These are phyloP conservation scores for Plodia interpunctella DNA, from an alignment of 1,140 invertebrate species.

Conservation along the genomic window DNA sequence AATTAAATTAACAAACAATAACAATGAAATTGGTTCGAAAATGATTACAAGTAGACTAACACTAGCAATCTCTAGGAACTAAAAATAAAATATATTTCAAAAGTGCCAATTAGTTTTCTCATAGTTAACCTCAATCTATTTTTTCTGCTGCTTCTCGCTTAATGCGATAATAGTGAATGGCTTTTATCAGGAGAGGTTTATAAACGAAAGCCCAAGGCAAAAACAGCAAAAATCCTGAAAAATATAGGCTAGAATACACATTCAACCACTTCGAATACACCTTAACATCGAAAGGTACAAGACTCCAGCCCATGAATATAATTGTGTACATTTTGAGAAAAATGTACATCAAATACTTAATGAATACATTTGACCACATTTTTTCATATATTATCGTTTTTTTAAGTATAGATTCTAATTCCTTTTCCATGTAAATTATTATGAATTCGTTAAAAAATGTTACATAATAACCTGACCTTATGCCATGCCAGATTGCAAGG, in stretches of 20 bases:
- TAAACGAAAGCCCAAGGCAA: slow-evolving; percentile 58
- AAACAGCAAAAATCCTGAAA: slow-evolving; percentile 61
- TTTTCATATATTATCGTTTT: slow-evolving; percentile 72
- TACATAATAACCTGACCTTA: slow-evolving; percentile 93
- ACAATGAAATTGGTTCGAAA: too few relatives aligned
- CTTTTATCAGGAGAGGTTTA: slow-evolving; percentile 30
- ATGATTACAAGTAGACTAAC: too few relatives aligned
- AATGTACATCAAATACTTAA: slow-evolving; percentile 70
- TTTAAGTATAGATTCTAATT: slow-evolving; percentile 77
- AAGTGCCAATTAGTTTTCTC: too few relatives aligned
- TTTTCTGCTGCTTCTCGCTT: too few relatives aligned
- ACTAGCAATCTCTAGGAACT: too few relatives aligned
- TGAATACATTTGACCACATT: slow-evolving; percentile 56
- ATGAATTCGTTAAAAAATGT: slow-evolving; percentile 95
- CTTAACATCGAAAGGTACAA: slow-evolving; percentile 88
- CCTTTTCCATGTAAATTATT: slow-evolving; percentile 91
- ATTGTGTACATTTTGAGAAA: slow-evolving; percentile 86
- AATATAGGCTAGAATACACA: slow-evolving; percentile 55
- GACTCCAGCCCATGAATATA: slow-evolving; percentile 90
- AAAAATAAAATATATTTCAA: too few relatives aligned
- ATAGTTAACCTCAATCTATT: too few relatives aligned
- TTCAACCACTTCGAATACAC: slow-evolving; percentile 74
- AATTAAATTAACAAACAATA: too few relatives aligned
- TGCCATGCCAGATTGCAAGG: slow-evolving; percentile 95
- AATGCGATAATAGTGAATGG: neutral